Evolutionary conservation across 1,140 invertebrate species (phyloP).

Genomic region (Apis cerana): DNA sequence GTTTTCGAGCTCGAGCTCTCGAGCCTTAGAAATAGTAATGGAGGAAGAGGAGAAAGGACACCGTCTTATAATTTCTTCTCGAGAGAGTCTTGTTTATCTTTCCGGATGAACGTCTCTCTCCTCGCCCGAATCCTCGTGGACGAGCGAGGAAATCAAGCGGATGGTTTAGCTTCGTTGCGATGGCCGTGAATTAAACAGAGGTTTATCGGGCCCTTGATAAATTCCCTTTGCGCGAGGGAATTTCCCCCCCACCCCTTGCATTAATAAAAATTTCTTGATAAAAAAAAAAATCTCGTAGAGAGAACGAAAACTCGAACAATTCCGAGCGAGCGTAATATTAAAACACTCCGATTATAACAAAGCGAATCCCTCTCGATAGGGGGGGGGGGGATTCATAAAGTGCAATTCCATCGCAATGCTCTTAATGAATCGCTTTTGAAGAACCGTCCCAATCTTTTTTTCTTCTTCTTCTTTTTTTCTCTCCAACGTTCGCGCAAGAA

Average conservation of each 20-base stretch:
- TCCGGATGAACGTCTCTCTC: slow-evolving; percentile 24
- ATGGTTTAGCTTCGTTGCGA: not conserved
- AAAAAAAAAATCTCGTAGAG: not conserved
- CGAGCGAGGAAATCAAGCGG: not conserved
- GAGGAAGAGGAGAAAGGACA: slow-evolving; percentile 5
- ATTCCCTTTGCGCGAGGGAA: not conserved
- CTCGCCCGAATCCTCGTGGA: not conserved
- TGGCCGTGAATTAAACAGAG: not conserved
- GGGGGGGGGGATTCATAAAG: not conserved
- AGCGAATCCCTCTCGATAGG: not conserved
- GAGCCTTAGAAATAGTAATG: not conserved
- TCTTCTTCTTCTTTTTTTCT: no score
- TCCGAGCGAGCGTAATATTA: not conserved
- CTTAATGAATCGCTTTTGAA: not conserved
- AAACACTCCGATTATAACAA: slow-evolving; percentile 1
- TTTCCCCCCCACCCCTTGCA: no score
- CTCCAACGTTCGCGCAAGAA: not conserved
- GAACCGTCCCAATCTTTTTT: no score
- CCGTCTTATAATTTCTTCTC: not conserved
- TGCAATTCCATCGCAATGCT: not conserved
- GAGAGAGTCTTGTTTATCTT: slow-evolving; percentile 40
- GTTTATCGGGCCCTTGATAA: not conserved
- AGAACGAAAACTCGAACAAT: not conserved
- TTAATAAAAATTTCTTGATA: no score
- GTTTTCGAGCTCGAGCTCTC: no score